Conservation (phyloP, 1,140 invertebrate species). For the Orussus abietinus region DNA sequence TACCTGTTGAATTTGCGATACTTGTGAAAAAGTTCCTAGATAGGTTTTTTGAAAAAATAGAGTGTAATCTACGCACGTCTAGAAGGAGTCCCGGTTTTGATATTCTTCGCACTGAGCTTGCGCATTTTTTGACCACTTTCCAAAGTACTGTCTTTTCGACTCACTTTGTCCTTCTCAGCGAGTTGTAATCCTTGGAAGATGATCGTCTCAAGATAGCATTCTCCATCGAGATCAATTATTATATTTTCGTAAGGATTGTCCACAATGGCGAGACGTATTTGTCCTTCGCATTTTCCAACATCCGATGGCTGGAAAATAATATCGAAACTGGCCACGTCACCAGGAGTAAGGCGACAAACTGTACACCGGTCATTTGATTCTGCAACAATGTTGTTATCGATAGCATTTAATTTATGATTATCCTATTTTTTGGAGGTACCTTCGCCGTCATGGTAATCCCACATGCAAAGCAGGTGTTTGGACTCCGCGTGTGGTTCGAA, state of each 20-base stretch:
- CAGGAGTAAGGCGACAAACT: constrained; percentile 12
- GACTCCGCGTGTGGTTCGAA: background rate
- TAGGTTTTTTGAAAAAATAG: too few relatives aligned
- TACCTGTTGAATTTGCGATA: too few relatives aligned
- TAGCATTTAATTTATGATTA: too few relatives aligned
- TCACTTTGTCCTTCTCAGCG: constrained; percentile 3
- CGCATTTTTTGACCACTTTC: too few relatives aligned
- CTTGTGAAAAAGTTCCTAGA: too few relatives aligned
- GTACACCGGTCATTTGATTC: constrained; percentile 13
- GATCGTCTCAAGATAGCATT: constrained; percentile 29
- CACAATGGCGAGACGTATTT: constrained; percentile 21
- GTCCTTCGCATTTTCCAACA: constrained; percentile 14
- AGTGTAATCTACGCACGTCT: too few relatives aligned
- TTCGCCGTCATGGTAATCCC: background rate
- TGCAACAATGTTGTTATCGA: constrained; percentile 5
- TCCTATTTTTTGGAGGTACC: too few relatives aligned
- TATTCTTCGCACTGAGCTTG: too few relatives aligned
- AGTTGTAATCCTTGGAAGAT: constrained; percentile 29
- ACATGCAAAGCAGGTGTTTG: background rate
- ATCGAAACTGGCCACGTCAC: constrained; percentile 15
- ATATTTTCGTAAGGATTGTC: constrained; percentile 40
- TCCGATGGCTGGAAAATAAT: constrained; percentile 22
- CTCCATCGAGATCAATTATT: constrained; percentile 23
- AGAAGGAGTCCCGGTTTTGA: too few relatives aligned
- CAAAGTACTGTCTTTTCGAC: too few relatives aligned